Base-by-base conservation (phyloP, 1,140 invertebrate species). In the Hycleus cichorii region DNA sequence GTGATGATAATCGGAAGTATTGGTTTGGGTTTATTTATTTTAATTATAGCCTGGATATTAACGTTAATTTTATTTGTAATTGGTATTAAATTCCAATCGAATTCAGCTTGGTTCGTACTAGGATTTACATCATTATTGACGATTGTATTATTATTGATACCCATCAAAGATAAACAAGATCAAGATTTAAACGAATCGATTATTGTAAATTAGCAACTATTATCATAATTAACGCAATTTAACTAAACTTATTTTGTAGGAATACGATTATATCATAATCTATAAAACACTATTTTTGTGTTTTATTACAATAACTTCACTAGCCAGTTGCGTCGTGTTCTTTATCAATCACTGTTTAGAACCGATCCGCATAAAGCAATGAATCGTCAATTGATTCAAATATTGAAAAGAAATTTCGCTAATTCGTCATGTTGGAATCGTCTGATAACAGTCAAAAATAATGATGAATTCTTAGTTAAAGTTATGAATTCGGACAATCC, bases 401-500 rank as follows among this genome's bases (percentile, higher is more conserved):
- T 25, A 38, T 63, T 8, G 73, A 39, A 71, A 54, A 64, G 72
- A 56, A 32, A 47, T 69, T 3, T 40, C 69, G 3, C 60, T 48
- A 12, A 42, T 53, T n/a, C 64, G 64, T 3, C 46, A 52, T 49
- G 66, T 68, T 26, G 69, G 45, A 73, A 75, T 18, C 81, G 77
- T 58, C 69, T 75, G 55, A 82, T 82, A 58, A 74, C 77, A 32
- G 79, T 84, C 44, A 76, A 76, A 49, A 76, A 78, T 52, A 80
- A 80, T 59, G 80, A 75, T 32, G 81, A 81, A 50, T 83, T 84
- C 68, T 69, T 80, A 39, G 68, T 74, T 18, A 83, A 90, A 79
- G 88, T 90, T 32, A 87, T 91, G 81, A 89, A 90, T 68, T 89
- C 85, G 67, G 79, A 81, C 40, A 84, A 86, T 64, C 87, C 89